Percentiles rank a stretch among this genome's conserved stretches.
Conservation (phyloP, 2,797 vertebrate genomes). For the Erithacus rubecula region DNA sequence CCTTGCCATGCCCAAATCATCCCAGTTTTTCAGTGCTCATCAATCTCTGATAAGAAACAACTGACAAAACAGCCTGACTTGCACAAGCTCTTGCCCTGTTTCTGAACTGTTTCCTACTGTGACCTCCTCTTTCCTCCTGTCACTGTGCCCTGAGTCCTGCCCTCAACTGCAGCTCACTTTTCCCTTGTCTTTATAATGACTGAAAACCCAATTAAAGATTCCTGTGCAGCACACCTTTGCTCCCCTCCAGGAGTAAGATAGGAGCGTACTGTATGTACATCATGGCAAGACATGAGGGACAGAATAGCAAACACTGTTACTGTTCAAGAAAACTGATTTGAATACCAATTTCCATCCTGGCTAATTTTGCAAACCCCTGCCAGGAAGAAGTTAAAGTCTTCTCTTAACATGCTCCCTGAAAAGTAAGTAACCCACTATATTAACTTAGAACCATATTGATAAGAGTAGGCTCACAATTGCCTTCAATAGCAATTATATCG, state of each 20-base stretch:
- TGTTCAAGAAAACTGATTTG: neutral
- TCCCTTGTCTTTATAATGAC: neutral
- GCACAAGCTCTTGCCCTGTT: neutral
- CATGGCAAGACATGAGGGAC: neutral
- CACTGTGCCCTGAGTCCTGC: rapidly evolving
- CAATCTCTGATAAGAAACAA: neutral
- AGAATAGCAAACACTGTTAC: neutral
- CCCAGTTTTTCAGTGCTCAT: neutral
- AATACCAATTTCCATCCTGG: neutral
- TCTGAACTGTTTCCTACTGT: neutral
- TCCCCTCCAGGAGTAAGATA: neutral
- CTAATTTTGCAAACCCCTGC: neutral
- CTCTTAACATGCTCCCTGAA: neutral
- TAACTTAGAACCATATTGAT: neutral
- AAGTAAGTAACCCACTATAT: neutral
- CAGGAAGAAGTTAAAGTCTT: neutral
- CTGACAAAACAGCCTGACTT: neutral
- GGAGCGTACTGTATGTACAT: rapidly evolving
- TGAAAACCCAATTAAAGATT: neutral
- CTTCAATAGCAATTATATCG: neutral
- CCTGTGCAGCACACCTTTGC: neutral
- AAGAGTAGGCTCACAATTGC: neutral
- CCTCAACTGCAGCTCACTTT: neutral
- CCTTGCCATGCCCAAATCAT: neutral
- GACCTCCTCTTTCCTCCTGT: neutral